Evolutionary conservation across 2,113 vertebrate genomes (phyloP).

Genomic region (Phaetusa simplex): DNA sequence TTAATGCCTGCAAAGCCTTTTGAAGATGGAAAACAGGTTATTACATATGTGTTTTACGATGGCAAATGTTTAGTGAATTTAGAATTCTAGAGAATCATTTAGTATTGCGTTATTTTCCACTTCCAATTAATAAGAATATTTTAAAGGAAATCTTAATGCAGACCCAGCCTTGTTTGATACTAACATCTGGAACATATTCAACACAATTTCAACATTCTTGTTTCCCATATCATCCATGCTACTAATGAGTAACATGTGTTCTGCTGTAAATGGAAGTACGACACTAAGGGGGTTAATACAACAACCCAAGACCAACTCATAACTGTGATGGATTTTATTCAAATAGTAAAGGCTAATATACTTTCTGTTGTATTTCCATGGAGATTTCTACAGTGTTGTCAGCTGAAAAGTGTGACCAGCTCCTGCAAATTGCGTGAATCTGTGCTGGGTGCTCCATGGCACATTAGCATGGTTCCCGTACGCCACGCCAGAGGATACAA

Average conservation of each 20-base stretch:
- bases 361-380: slow-evolving; percentile 57
- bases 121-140: slow-evolving; percentile 47
- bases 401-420: slow-evolving; percentile 49
- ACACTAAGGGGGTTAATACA: slow-evolving; percentile 46
- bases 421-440: slow-evolving; percentile 26
- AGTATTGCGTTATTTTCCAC: slow-evolving; percentile 40
- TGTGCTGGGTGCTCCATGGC: neutral
- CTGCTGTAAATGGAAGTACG: slow-evolving; percentile 30
- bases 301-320: slow-evolving; percentile 44
- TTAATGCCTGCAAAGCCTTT: neutral
- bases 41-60: neutral
- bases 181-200: slow-evolving; percentile 76
- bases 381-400: slow-evolving; percentile 63
- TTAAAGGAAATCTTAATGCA: neutral
- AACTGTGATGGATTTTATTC: slow-evolving; percentile 49
- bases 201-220: slow-evolving; percentile 44
- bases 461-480: neutral
- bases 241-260: slow-evolving; percentile 71
- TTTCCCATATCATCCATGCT: slow-evolving; percentile 64
- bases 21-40: neutral
- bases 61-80: neutral
- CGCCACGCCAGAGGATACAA: neutral
- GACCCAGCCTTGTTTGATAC: slow-evolving; percentile 16
- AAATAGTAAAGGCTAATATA: slow-evolving; percentile 45
- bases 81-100: neutral